Conservation (phyloP, 2,113 vertebrate species). For the Clarias batrachus region DNA sequence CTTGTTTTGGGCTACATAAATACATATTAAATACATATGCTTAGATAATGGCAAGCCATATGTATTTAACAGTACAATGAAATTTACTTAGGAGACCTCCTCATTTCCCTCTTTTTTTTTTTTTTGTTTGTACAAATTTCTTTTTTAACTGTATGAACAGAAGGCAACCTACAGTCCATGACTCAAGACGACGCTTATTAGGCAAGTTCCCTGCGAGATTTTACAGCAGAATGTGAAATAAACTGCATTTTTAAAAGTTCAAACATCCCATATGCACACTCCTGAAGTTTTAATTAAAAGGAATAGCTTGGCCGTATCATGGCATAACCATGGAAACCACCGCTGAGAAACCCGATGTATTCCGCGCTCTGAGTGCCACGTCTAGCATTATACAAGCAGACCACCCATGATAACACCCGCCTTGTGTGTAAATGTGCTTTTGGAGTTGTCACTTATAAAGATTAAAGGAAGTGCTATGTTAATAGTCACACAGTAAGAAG, state of each 20-base stretch:
- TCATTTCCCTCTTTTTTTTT: neutral
- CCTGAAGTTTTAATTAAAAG: slow-evolving; percentile 43
- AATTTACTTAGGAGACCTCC: neutral
- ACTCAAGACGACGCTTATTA: slow-evolving; percentile 23
- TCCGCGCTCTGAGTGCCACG: slow-evolving; percentile 16
- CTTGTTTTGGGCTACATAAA: neutral
- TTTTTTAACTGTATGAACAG: neutral
- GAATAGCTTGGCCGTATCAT: slow-evolving; percentile 4
- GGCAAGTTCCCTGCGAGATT: slow-evolving; percentile 9
- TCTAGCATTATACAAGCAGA: slow-evolving; percentile 39
- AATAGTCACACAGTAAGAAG: slow-evolving; percentile 12
- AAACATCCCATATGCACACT: slow-evolving; percentile 18
- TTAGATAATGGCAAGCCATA: neutral
- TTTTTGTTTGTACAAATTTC: neutral
- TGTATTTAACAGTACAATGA: neutral
- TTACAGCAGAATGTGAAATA: slow-evolving; percentile 30
- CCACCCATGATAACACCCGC: slow-evolving; percentile 46
- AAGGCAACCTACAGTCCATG: slow-evolving; percentile 7
- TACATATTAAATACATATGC: too few relatives aligned
- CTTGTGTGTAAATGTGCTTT: slow-evolving; percentile 27
- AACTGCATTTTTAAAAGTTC: slow-evolving; percentile 24
- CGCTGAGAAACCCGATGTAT: neutral
- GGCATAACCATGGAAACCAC: slow-evolving; percentile 26
- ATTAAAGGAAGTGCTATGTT: slow-evolving; percentile 39
- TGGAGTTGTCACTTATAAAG: slow-evolving; percentile 43